Conservation (phyloP, 2,797 vertebrate species). For the Anniella stebbinsi region DNA sequence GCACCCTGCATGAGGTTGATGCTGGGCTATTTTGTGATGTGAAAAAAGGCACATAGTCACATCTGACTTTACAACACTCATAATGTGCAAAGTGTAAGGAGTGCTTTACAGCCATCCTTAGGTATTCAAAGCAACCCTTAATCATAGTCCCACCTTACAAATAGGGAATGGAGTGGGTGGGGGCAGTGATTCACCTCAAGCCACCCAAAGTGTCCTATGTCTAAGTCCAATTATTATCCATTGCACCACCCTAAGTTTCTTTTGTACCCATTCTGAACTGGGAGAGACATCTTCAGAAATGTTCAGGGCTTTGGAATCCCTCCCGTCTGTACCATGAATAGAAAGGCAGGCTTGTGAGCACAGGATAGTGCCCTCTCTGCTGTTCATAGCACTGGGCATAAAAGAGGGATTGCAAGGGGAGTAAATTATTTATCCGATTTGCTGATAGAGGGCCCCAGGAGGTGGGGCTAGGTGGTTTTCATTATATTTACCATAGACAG, state of each 20-base stretch:
- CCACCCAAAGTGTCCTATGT: not conserved
- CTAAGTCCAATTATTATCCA: not conserved
- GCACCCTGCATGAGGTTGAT: not conserved
- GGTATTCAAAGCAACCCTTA: conserved; percentile 3
- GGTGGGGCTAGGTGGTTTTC: not conserved
- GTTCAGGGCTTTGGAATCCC: not conserved
- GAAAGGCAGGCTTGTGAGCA: not conserved
- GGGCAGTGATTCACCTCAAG: not conserved
- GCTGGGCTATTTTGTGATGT: not conserved
- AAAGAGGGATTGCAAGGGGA: not conserved
- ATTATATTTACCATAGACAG: not conserved
- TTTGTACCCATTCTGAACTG: not conserved
- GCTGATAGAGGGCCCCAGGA: not conserved
- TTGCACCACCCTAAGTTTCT: not conserved
- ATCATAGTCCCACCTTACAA: not conserved
- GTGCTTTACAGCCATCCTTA: not conserved
- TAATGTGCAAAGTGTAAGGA: not conserved
- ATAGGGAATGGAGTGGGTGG: not conserved
- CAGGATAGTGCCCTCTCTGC: not conserved
- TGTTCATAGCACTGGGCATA: too few species aligned
- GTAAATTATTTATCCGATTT: conserved; percentile 3
- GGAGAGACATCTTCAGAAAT: not conserved
- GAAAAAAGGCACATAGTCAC: not conserved
- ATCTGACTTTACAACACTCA: not conserved
- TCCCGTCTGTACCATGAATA: not conserved